Evolutionary conservation across 1,140 invertebrate genomes (phyloP).

Genomic region (Plodia interpunctella): DNA sequence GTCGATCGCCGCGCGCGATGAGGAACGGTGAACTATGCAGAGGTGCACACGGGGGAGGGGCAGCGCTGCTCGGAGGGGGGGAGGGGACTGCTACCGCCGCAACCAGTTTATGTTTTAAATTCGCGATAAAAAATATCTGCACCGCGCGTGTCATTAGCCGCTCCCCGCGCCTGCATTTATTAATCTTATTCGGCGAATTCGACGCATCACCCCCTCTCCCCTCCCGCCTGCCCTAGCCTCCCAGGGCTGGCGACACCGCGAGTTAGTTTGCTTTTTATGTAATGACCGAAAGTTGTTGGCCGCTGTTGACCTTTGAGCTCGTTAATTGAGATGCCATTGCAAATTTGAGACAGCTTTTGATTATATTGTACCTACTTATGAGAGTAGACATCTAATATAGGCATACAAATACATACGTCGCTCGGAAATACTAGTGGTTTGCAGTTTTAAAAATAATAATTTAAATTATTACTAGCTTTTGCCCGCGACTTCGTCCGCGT

Average conservation of each 20-base stretch:
- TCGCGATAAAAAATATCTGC: conserved; percentile 72
- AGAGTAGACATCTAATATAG: no score
- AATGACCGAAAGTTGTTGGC: conserved; percentile 5
- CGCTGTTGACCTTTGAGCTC: conserved; percentile 2
- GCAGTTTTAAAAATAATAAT: no score
- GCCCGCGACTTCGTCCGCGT: no score
- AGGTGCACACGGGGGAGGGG: conserved; percentile 30
- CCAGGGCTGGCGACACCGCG: conserved; percentile 14
- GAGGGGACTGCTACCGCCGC: conserved; percentile 28
- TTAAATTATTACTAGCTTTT: no score
- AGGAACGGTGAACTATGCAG: conserved; percentile 47
- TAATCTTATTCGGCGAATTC: conserved; percentile 72
- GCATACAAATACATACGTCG: neutral
- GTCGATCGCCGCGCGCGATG: conserved; percentile 18
- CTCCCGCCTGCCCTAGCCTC: conserved; percentile 21
- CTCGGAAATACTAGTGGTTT: no score
- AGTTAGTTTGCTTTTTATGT: conserved; percentile 15
- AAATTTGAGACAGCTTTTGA: neutral
- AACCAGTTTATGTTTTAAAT: conserved; percentile 71
- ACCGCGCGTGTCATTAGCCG: conserved; percentile 70
- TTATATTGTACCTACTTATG: no score
- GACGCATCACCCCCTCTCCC: conserved; percentile 46
- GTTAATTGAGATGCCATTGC: neutral
- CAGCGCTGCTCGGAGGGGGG: conserved; percentile 18
- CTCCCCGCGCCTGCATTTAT: conserved; percentile 55